A percentile compares a stretch with the other conserved stretches of the same genome.
Conservation (phyloP, 2,113 vertebrate species). For the Mesembrinibis cayennensis region DNA sequence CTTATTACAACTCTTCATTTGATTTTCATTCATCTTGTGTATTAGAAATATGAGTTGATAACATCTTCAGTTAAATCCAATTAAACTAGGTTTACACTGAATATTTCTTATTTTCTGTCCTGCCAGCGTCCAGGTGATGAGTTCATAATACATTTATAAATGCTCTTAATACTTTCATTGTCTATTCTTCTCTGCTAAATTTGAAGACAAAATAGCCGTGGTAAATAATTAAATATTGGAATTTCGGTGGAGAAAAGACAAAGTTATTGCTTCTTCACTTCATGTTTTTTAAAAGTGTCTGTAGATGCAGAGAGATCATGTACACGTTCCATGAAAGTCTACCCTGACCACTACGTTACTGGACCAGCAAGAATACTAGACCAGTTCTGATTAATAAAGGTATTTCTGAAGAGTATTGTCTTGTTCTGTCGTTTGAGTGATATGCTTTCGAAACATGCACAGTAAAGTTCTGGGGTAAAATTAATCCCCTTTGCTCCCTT, state of each 20-base stretch:
- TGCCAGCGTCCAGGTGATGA: background rate
- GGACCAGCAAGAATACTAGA: background rate
- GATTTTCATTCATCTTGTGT: constrained; percentile 17
- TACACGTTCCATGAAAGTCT: background rate
- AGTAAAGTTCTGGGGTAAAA: background rate
- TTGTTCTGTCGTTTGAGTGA: background rate
- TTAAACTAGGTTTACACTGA: constrained; percentile 23
- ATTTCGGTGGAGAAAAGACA: background rate
- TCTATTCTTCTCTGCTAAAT: background rate
- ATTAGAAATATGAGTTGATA: background rate
- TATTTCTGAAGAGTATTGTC: background rate
- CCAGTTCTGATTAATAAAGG: background rate
- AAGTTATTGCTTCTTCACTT: background rate
- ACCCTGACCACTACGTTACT: background rate
- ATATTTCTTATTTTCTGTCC: background rate
- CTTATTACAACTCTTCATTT: constrained; percentile 15
- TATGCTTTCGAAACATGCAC: rapidly evolving
- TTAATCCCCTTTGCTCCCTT: background rate
- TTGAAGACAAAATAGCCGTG: background rate
- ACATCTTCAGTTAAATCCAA: background rate
- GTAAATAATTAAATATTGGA: background rate
- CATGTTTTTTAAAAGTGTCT: background rate
- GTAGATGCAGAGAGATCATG: background rate
- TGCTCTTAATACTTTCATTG: background rate
- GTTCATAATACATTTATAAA: constrained; percentile 48